phyloP scores from a whole-genome alignment of 2,113 vertebrate species.

The Thamnaconus septentrionalis region DNA sequence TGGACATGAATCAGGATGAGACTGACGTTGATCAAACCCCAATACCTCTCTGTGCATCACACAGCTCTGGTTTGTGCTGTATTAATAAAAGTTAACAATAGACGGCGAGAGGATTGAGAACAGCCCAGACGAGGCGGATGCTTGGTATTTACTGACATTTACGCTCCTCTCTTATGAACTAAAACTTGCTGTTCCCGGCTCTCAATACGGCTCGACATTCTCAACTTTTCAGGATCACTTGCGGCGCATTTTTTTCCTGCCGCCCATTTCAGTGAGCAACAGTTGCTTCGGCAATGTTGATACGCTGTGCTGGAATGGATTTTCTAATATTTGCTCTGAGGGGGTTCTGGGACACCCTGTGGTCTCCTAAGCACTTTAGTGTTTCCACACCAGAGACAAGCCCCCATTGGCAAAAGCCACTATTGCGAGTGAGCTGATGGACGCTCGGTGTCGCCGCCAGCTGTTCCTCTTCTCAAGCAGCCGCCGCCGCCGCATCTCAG shows the following conservation, averaged over 20 bases:
- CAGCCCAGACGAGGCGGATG: constrained; percentile 45
- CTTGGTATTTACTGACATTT: constrained; percentile 39
- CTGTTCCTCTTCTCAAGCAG: constrained; percentile 68
- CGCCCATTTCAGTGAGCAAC: constrained; percentile 2
- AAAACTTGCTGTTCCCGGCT: constrained; percentile 8
- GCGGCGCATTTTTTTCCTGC: not conserved
- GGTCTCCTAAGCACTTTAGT: constrained; percentile 42
- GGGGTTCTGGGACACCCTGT: constrained; percentile 55
- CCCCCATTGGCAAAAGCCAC: constrained; percentile 39
- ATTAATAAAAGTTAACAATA: constrained; percentile 25
- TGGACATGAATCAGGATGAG: not conserved
- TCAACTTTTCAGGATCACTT: constrained; percentile 11
- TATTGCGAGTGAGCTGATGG: constrained; percentile 64
- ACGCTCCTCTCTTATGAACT: constrained; percentile 23
- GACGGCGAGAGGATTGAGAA: constrained; percentile 14
- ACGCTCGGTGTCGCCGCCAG: constrained; percentile 65
- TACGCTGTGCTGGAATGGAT: constrained; percentile 41
- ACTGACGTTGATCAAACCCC: constrained; percentile 12
- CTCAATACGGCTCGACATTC: no score
- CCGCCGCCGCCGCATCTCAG: constrained; percentile 33
- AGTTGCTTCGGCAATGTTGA: constrained; percentile 46
- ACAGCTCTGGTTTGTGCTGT: constrained; percentile 6
- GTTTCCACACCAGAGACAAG: constrained; percentile 45
- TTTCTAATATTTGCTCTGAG: constrained; percentile 64
- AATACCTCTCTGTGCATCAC: constrained; percentile 7